These are phyloP conservation scores for Ciconia nigra DNA, from an alignment of 2,797 vertebrate genomes.

Conservation along the genomic window DNA sequence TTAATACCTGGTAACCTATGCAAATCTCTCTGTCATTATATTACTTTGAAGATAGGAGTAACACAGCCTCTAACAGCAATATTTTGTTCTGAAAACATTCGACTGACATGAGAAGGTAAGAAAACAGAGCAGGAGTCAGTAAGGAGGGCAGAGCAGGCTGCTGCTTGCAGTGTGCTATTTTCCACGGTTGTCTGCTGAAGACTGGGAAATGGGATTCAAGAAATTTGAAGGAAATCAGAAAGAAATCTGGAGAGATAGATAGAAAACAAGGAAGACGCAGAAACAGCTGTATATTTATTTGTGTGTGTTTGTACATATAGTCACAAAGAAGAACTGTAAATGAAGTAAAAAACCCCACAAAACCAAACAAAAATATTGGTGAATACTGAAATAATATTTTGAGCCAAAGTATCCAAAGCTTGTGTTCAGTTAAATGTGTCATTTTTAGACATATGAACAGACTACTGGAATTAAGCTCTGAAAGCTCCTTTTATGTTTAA, in stretches of 20 bases:
- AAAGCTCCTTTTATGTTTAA: background rate
- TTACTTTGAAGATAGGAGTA: background rate
- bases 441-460: background rate
- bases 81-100: background rate
- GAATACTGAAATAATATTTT: background rate
- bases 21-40: background rate
- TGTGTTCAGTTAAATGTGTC: background rate
- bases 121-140: background rate
- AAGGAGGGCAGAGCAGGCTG: background rate
- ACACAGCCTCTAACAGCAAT: background rate
- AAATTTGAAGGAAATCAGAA: background rate
- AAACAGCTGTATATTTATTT: background rate
- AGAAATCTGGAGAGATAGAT: background rate
- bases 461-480: background rate
- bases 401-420: background rate
- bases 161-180: background rate
- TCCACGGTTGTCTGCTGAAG: background rate
- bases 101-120: background rate
- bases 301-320: background rate
- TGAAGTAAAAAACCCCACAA: fast-evolving
- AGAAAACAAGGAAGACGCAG: background rate
- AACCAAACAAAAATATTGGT: background rate
- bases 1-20: background rate
- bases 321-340: background rate
- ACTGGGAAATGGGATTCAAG: background rate